These are phyloP conservation scores for Papilio machaon DNA, from an alignment of 1,140 invertebrate species.

Conservation along the genomic window DNA sequence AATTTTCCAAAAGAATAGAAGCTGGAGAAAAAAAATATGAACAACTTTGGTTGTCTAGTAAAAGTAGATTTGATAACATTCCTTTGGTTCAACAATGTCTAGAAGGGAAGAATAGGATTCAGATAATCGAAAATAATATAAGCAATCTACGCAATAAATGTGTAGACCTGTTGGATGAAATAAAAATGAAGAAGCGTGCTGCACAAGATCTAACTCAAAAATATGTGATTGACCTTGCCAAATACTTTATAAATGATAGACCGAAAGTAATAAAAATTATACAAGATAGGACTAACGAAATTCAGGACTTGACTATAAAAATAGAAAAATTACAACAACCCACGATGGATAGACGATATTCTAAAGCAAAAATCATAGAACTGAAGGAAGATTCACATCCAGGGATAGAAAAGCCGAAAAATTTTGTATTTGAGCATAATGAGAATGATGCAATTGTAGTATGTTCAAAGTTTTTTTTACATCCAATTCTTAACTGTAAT, in stretches of 20 bases:
- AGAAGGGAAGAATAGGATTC: slow-evolving; percentile 46
- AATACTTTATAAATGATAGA: slow-evolving; percentile 55
- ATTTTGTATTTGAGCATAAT: background rate
- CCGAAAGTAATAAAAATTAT: slow-evolving; percentile 51
- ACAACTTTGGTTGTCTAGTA: slow-evolving; percentile 59
- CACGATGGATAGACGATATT: slow-evolving; percentile 29
- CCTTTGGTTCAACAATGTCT: slow-evolving; percentile 59
- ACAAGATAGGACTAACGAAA: slow-evolving; percentile 45
- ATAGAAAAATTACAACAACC: slow-evolving; percentile 45
- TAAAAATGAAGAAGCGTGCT: slow-evolving; percentile 49
- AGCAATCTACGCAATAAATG: slow-evolving; percentile 48
- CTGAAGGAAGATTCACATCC: background rate
- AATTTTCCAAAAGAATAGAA: slow-evolving; percentile 53
- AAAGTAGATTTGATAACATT: slow-evolving; percentile 65
- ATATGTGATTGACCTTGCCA: slow-evolving; percentile 58
- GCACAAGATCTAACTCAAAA: slow-evolving; percentile 48
- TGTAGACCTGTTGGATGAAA: slow-evolving; percentile 45
- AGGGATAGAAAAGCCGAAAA: background rate
- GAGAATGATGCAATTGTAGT: slow-evolving; percentile 4
- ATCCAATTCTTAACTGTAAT: background rate
- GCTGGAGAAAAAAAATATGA: slow-evolving; percentile 65
- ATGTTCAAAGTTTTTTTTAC: background rate
- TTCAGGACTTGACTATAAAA: slow-evolving; percentile 50
- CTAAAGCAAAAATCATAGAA: slow-evolving; percentile 36
- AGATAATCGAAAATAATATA: slow-evolving; percentile 50